Conservation (phyloP, 2,797 vertebrate genomes). For the Oryzias sinensis region DNA sequence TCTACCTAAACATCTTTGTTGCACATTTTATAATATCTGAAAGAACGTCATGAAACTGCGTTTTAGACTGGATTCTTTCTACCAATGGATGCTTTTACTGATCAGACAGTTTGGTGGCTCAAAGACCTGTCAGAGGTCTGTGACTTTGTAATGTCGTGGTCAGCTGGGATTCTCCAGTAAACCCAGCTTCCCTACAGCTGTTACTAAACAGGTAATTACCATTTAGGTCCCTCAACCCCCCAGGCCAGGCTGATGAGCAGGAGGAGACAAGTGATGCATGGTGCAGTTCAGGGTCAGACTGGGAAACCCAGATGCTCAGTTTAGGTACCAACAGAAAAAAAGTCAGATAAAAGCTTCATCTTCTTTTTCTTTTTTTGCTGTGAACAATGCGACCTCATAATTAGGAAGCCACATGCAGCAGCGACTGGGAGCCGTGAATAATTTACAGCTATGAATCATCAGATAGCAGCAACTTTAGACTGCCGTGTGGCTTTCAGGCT, state of each 20-base stretch:
- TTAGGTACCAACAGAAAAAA: background rate
- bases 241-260: slow-evolving; percentile 30
- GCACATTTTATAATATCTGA: slow-evolving; percentile 3
- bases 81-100: slow-evolving; percentile 5
- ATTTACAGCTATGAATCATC: slow-evolving; percentile 73
- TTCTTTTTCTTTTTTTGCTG: slow-evolving; percentile 34
- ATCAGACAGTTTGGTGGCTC: slow-evolving; percentile 43
- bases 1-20: slow-evolving; percentile 13
- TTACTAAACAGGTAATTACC: slow-evolving; percentile 65
- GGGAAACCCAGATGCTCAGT: background rate
- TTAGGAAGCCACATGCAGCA: slow-evolving; percentile 67
- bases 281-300: background rate
- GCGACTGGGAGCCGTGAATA: slow-evolving; percentile 67
- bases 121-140: slow-evolving; percentile 39
- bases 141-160: slow-evolving; percentile 58
- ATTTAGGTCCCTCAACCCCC: slow-evolving; percentile 55
- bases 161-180: slow-evolving; percentile 39
- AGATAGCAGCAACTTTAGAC: slow-evolving; percentile 79
- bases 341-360: no score
- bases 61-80: background rate
- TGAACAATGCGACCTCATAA: slow-evolving; percentile 54
- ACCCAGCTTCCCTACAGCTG: slow-evolving; percentile 41
- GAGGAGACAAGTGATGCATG: background rate
- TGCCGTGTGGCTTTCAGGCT: slow-evolving; percentile 70
- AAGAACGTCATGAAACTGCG: slow-evolving; percentile 1